Conservation (phyloP, 2,888 invertebrate genomes). For the Sisyra terminalis region DNA sequence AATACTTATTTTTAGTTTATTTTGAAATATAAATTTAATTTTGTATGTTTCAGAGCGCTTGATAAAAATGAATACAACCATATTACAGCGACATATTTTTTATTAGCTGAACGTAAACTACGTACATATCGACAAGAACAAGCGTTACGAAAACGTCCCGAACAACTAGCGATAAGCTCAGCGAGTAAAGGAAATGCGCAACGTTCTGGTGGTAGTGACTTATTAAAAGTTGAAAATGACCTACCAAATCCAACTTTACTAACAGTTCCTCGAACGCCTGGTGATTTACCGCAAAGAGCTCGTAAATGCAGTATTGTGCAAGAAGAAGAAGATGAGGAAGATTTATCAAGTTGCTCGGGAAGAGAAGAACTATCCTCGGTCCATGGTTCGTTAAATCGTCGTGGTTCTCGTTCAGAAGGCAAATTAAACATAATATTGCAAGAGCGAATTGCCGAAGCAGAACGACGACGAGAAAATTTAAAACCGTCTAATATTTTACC, state of each 20-base stretch:
- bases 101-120: conserved; percentile 86
- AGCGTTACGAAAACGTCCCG: conserved; percentile 27
- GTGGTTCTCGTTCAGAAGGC: conserved; percentile 68
- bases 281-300: conserved; percentile 51
- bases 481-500: conserved; percentile 9
- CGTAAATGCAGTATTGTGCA: conserved; percentile 86
- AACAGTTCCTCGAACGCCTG: conserved; percentile 48
- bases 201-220: conserved; percentile 10
- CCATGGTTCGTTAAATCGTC: conserved; percentile 35
- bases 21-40: background rate
- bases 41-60: conserved; percentile 46
- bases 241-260: conserved; percentile 26
- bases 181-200: conserved; percentile 19
- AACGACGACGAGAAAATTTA: conserved; percentile 34
- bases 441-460: conserved; percentile 38
- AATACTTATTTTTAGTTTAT: background rate
- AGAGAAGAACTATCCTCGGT: conserved; percentile 35
- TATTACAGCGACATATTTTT: conserved; percentile 94
- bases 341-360: conserved; percentile 38
- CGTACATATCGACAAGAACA: conserved; percentile 56
- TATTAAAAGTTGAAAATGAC: conserved; percentile 19
- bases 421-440: conserved; percentile 54
- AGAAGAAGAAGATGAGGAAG: conserved; percentile 85
- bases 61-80: conserved; percentile 96
- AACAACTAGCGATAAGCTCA: conserved; percentile 23